Percentiles rank a stretch among this genome's conserved stretches.
These are phyloP conservation scores for Gila robusta DNA, from an alignment of 2,797 vertebrate genomes.

Conservation along the genomic window DNA sequence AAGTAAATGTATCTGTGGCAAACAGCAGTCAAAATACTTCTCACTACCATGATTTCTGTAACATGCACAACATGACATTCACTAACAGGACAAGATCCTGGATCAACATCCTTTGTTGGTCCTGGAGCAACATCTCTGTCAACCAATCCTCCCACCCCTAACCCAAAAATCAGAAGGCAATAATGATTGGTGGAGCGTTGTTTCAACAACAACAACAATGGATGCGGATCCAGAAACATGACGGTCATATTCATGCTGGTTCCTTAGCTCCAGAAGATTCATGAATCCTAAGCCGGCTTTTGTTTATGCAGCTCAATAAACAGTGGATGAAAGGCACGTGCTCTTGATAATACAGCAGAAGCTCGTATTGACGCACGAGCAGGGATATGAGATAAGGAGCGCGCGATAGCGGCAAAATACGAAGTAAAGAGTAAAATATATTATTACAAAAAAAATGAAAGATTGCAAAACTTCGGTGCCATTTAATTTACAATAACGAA, in stretches of 20 bases:
- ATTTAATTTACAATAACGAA: neutral
- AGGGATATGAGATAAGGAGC: neutral
- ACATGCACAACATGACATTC: neutral
- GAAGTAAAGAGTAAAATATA: neutral
- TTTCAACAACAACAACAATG: slow-evolving; percentile 34
- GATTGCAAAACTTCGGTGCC: neutral
- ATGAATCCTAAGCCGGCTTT: slow-evolving; percentile 22
- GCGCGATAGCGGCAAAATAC: neutral
- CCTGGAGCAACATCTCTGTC: neutral
- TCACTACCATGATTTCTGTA: neutral
- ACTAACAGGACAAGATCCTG: neutral
- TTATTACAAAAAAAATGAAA: neutral
- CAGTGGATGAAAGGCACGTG: slow-evolving; percentile 33
- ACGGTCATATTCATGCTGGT: neutral
- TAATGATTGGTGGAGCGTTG: neutral
- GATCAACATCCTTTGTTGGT: slow-evolving; percentile 7
- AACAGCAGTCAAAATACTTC: neutral
- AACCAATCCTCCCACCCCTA: neutral
- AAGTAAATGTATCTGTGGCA: neutral
- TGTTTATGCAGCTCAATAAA: slow-evolving; percentile 32
- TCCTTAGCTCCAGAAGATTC: neutral
- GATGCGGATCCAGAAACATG: slow-evolving; percentile 8
- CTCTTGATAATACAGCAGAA: slow-evolving; percentile 19
- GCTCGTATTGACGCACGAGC: slow-evolving; percentile 14
- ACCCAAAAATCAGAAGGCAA: neutral